Base-by-base conservation (phyloP, 1,140 invertebrate genomes). In the Sarcophaga bullata region DNA sequence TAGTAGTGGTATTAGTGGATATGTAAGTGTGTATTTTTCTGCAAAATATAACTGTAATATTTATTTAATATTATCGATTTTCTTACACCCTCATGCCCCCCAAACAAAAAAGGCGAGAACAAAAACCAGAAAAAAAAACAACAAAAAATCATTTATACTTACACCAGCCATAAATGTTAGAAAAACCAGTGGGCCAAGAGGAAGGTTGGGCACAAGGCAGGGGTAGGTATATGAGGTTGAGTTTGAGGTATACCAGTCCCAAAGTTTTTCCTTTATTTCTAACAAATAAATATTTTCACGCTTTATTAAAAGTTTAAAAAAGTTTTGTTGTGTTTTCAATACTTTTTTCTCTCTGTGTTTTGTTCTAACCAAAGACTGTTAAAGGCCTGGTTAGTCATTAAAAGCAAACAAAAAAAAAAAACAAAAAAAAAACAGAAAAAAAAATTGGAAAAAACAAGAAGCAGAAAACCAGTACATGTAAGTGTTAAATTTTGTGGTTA, bases 401-500 rank as follows among this genome's bases (percentile, higher is more conserved):
- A 47, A 46, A 75, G 13, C 46, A 8, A 73, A 10, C 15, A 15
- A 62, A 62, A 6, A 10, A 15, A 62, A 62, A 37, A 37, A 37
- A 37, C 1, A 37, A 37, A 37, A 1, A 37, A 37, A 37, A 37
- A 37, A 1, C 1, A 37, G 1, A 37, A 37, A 37, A 37, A 37
- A 37, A 37, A 37, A 37, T 37, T 37, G 25, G 25, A 37, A 37
- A 37, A 37, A 37, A n/a, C n/a, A 37, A 37, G 4, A 1, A 37
- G 25, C 25, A 62, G 7, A 62, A 7, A 17, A 13, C 58, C 58
- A 15, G 7, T n/a, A 13, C 37, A 17, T 76, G 46, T 48, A 49
- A 49, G 73, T 76, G 48, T 76, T 76, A 76, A 76, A 76, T 76
- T 76, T 76, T 76, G 73, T 76, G 73, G 73, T 76, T 48, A 76